Evolutionary conservation across 2,888 invertebrate species (phyloP).

Genomic region (Octodonta nipae): DNA sequence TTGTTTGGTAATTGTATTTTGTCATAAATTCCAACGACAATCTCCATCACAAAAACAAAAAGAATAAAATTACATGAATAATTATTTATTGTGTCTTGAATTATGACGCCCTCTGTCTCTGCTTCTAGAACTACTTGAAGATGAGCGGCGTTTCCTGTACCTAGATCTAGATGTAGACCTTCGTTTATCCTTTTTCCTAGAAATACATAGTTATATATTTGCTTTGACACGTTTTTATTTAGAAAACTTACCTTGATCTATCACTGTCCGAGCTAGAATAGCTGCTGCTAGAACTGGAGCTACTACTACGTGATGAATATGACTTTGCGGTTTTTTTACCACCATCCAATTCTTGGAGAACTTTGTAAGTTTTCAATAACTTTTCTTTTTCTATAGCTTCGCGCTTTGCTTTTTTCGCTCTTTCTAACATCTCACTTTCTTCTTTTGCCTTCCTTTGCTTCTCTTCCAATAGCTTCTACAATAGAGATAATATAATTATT

Average conservation of each 20-base stretch:
- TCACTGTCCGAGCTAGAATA: slow-evolving; percentile 16
- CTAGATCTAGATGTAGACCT: slow-evolving; percentile 14
- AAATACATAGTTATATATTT: background rate
- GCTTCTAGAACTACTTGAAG: slow-evolving; percentile 9
- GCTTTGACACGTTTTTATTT: background rate
- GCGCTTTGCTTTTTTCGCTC: slow-evolving; percentile 33
- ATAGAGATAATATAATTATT: background rate
- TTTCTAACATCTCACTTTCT: slow-evolving; percentile 36
- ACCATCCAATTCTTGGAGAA: slow-evolving; percentile 30
- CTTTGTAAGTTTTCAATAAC: slow-evolving; percentile 33
- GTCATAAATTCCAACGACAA: too few relatives aligned
- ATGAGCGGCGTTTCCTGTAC: slow-evolving; percentile 7
- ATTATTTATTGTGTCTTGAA: background rate
- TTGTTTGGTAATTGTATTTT: too few relatives aligned
- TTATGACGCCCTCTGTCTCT: background rate
- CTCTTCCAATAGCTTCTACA: slow-evolving; percentile 26
- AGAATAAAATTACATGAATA: too few relatives aligned
- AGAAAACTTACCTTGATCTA: slow-evolving; percentile 11
- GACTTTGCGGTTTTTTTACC: slow-evolving; percentile 17
- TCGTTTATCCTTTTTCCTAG: slow-evolving; percentile 1
- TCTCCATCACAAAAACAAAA: too few relatives aligned
- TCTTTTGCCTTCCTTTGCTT: slow-evolving; percentile 35
- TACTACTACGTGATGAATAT: slow-evolving; percentile 16
- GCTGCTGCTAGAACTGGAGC: slow-evolving; percentile 24
- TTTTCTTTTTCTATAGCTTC: slow-evolving; percentile 35